Evolutionary conservation across 1,140 invertebrate species (phyloP), one percentile per base, ranked within the genome.

Genomic region (Drosophila takahashii): DNA sequence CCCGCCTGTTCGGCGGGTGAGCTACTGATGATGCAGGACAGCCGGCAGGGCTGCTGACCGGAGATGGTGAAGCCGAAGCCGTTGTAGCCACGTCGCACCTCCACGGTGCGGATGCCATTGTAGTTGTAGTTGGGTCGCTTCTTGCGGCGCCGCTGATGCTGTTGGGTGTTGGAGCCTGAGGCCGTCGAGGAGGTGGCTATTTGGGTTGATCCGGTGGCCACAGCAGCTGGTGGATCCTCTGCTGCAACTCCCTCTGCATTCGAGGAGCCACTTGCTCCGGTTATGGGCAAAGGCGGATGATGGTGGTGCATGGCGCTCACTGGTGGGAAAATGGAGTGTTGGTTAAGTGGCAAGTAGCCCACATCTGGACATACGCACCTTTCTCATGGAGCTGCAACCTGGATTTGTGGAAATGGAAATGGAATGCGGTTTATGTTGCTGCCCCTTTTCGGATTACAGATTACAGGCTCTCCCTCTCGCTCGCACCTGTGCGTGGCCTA

Each of bases 31-130:
- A 98, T 98, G 92, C 96, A 97, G 77, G 97, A 97, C 10, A 98
- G 93, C 74, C 98, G 96, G 91, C 97, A 98, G 0, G 97, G 97
- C 77, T 97, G 96, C 83, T 98, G 97, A 0, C 97, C 97, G n/a
- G 97, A 98, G 74, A 98, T 97, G 11, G 97, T 98, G 86, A 98
- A 98, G 7, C 97, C 97, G 92, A 97, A 98, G 8, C 97, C 97
- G 81, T 96, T 96, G 61, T 95, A 94, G 2, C 97, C 97, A 58
- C 97, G 94, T 0, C 95, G 93, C 8, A 99, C 95, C 84, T 98
- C 97, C 16, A 98, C 96, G 3, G 96, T 96, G 51, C 97, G 95
- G 16, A 97, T 95, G 9, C 92, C 92, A 47, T 76, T 76, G 47
- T 76, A 76, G 53, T 76, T 76, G 61, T 93, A 93, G 53, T 92